Evolutionary conservation across 64 coral and sea anemone genomes (phyloP), one percentile per base, ranked within the genome.

Genomic region (Pachyseris speciosa): DNA sequence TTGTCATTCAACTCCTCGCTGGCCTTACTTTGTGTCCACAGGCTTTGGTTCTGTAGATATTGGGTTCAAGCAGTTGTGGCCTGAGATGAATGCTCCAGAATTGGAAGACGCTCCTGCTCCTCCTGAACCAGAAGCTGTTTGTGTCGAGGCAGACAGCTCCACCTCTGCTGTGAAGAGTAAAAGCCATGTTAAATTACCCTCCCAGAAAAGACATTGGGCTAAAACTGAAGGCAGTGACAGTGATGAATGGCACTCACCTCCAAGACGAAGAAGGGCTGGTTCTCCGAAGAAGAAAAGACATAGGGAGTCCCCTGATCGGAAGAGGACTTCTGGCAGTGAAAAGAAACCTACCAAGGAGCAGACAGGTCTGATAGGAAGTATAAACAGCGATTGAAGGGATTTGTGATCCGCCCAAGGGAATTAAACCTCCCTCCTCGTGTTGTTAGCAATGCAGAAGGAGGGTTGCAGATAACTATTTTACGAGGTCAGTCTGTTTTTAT

Each of bases 401-500:
- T 16, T 25, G 31, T 55, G 12, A 22, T 58, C 19, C 33, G 10
- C 2, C 9, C n/a, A 0, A 4, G 16, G 22, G 24, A 61, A 25
- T 9, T 1, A 2, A 40, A 58, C 7, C 34, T 9, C 8, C 36
- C 77, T 63, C 26, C 77, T 39, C 30, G 77, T 2, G 55, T 81
- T 81, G 77, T 81, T n/a, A 81, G 77, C 26, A 34, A 40, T 63
- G 4, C 55, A 26, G 63, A 61, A 25, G 77, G 22, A 40, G 52
- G 36, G 36, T 51, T 81, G 34, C 33, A 81, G 77, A 81, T 81
- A 39, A 81, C 77, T 33, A 61, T 81, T 61, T 37, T 39, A 61
- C 53, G 33, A 63, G 77, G 77, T 81, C 20, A 81, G 34, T 43
- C n/a, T n/a, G n/a, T n/a, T n/a, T n/a, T n/a, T n/a, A n/a, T n/a